These are phyloP conservation scores for Empidonax traillii DNA, from an alignment of 2,113 vertebrate genomes.

Conservation along the genomic window DNA sequence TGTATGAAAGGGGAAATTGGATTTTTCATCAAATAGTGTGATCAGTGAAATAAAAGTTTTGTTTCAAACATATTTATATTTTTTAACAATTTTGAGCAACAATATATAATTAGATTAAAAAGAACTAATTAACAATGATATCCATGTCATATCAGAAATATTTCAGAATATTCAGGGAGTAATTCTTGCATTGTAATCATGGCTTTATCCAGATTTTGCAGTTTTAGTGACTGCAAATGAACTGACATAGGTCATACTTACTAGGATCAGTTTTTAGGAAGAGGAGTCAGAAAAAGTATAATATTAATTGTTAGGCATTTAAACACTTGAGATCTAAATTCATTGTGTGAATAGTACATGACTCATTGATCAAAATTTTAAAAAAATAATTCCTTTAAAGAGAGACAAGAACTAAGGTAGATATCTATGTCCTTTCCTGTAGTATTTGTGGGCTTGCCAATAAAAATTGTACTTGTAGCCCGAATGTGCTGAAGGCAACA, in stretches of 20 bases:
- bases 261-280: background rate
- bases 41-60: background rate
- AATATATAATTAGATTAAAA: background rate
- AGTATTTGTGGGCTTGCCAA: background rate
- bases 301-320: background rate
- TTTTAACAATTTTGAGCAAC: background rate
- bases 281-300: background rate
- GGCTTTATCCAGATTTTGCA: background rate
- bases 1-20: background rate
- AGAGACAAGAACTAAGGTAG: background rate
- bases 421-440: background rate
- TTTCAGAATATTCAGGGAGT: background rate
- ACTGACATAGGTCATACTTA: background rate
- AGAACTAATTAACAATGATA: background rate
- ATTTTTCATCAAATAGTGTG: background rate
- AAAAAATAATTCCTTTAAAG: background rate
- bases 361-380: background rate
- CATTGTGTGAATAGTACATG: background rate
- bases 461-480: background rate
- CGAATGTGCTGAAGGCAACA: background rate
- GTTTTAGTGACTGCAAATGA: background rate
- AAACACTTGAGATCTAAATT: background rate
- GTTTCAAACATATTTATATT: background rate
- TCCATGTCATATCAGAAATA: background rate
- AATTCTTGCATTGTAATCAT: background rate